These are phyloP conservation scores for Periophthalmus magnuspinnatus DNA, from an alignment of 2,797 vertebrate genomes.

Conservation along the genomic window DNA sequence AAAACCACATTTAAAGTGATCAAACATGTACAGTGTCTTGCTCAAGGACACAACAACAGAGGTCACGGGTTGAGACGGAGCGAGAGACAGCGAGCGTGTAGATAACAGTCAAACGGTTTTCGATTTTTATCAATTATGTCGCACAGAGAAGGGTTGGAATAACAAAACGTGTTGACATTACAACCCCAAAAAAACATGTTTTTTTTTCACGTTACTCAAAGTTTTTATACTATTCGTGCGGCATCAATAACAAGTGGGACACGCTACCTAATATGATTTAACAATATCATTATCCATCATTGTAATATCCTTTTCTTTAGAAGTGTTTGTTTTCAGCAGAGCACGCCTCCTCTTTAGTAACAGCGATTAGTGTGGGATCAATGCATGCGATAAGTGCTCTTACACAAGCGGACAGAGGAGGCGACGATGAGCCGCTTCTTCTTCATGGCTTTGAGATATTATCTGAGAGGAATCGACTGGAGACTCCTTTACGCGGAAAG, in stretches of 20 bases:
- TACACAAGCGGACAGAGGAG: conserved; percentile 4
- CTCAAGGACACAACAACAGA: background rate
- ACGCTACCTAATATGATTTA: background rate
- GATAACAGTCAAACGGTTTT: too few relatives aligned
- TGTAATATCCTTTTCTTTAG: background rate
- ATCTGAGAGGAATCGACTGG: conserved; percentile 39
- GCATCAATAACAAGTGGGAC: too few relatives aligned
- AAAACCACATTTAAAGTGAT: background rate
- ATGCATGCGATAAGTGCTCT: background rate
- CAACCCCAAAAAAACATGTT: too few relatives aligned
- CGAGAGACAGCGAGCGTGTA: too few relatives aligned
- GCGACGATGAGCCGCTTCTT: conserved; percentile 17
- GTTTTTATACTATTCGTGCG: too few relatives aligned
- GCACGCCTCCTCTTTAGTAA: background rate
- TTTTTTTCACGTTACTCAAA: too few relatives aligned
- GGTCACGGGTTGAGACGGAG: background rate
- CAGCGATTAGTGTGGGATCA: background rate
- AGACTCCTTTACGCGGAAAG: conserved; percentile 23
- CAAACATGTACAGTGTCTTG: background rate
- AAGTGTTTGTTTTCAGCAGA: conserved; percentile 10
- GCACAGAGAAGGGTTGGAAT: too few relatives aligned
- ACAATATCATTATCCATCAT: background rate
- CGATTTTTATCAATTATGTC: too few relatives aligned
- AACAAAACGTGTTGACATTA: too few relatives aligned
- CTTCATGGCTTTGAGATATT: conserved; percentile 34